These are phyloP conservation scores for Pipistrellus nathusii DNA, from an alignment of 2,797 vertebrate genomes.

Conservation along the genomic window DNA sequence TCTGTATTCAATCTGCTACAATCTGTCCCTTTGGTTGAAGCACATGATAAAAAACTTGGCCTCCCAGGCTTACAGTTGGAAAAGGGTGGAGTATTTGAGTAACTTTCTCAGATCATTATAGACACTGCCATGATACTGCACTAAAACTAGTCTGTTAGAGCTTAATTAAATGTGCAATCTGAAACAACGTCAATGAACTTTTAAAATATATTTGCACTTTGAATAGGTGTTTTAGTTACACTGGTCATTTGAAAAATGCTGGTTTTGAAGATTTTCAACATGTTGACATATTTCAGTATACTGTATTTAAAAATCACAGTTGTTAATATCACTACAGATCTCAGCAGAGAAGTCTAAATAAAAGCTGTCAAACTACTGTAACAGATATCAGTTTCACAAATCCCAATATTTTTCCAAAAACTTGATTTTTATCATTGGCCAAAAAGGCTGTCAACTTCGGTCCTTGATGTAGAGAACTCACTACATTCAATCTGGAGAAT, in stretches of 20 bases:
- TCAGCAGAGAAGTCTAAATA: slow-evolving; percentile 6
- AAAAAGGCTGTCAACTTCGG: neutral
- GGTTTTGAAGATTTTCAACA: neutral
- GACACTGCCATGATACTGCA: neutral
- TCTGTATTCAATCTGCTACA: neutral
- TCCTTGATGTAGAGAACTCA: neutral
- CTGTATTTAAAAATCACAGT: neutral
- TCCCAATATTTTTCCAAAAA: neutral
- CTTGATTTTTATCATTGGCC: neutral
- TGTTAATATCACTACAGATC: neutral
- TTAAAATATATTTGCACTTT: neutral
- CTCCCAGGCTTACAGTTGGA: neutral
- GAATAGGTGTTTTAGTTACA: neutral
- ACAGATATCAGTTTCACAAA: neutral
- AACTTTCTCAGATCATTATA: neutral
- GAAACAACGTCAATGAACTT: neutral
- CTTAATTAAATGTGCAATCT: neutral
- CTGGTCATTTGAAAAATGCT: neutral
- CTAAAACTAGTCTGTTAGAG: neutral
- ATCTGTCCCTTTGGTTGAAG: neutral
- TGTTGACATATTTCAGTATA: neutral
- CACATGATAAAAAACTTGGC: neutral
- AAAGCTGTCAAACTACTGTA: neutral
- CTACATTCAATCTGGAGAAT: neutral
- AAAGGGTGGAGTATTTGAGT: neutral